A percentile compares a stretch with the other conserved stretches of the same genome.
Evolutionary conservation across 2,113 vertebrate genomes (phyloP).

Genomic region (Tenrec ecaudatus): DNA sequence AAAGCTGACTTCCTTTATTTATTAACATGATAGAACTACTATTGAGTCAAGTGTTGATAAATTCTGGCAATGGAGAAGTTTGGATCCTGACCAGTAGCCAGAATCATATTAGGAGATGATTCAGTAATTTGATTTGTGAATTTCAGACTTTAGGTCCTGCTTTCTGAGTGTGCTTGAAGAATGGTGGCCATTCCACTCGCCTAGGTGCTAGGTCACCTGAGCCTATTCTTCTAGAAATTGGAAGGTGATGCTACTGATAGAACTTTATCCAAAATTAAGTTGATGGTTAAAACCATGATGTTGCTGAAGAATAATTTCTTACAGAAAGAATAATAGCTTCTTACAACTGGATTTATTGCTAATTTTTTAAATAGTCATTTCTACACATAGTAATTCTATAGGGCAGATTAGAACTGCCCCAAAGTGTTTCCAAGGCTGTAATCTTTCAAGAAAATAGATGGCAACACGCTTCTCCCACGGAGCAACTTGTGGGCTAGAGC

Average conservation of each 20-base stretch:
- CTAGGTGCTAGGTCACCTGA: background rate
- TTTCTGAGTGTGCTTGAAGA: slow-evolving; percentile 41
- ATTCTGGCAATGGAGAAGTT: slow-evolving; percentile 28
- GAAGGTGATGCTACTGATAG: background rate
- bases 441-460: background rate
- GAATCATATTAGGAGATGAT: slow-evolving; percentile 1
- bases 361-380: too few relatives aligned
- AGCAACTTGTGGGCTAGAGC: background rate
- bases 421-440: background rate
- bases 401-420: background rate
- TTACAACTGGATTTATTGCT: background rate
- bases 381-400: too few relatives aligned
- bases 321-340: background rate
- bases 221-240: background rate
- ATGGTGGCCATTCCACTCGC: background rate
- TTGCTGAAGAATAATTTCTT: background rate
- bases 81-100: slow-evolving; percentile 12
- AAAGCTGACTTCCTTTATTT: slow-evolving; percentile 33
- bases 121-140: slow-evolving; percentile 53
- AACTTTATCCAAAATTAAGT: background rate
- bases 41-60: background rate
- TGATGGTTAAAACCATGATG: slow-evolving; percentile 27
- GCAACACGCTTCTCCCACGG: too few relatives aligned
- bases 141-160: slow-evolving; percentile 9
- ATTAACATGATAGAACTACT: slow-evolving; percentile 49